Percentiles rank a stretch among this genome's conserved stretches.
phyloP scores from a whole-genome alignment of 2,797 vertebrate species.

The Coluber constrictor region DNA sequence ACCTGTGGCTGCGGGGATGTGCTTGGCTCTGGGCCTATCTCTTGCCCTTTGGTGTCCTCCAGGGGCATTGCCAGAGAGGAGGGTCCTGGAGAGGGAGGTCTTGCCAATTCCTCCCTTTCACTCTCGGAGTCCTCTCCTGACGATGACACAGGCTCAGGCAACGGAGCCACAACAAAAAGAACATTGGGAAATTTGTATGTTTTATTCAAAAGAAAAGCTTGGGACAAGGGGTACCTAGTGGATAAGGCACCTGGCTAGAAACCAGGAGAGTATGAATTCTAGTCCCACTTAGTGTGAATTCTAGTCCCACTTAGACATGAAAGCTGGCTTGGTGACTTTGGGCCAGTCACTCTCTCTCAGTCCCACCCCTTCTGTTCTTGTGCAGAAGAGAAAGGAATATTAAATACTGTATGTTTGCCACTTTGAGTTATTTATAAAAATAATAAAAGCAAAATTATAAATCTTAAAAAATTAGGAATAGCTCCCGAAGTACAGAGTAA shows the following conservation, averaged over 20 bases:
- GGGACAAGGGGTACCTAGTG: not conserved
- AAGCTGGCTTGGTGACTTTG: not conserved
- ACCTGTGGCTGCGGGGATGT: too few species aligned
- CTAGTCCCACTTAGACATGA: not conserved
- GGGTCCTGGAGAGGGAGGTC: too few species aligned
- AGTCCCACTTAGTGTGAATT: not conserved
- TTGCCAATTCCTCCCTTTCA: too few species aligned
- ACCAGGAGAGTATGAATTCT: not conserved
- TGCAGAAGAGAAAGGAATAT: not conserved
- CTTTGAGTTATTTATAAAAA: not conserved
- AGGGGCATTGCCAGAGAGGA: too few species aligned
- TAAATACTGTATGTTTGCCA: not conserved
- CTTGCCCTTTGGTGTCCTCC: too few species aligned
- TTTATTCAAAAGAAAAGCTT: not conserved
- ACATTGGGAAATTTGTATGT: not conserved
- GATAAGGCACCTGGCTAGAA: not conserved
- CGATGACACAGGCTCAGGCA: too few species aligned
- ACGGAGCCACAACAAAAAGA: not conserved
- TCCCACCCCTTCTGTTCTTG: not conserved
- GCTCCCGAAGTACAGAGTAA: not conserved
- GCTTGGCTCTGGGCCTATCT: too few species aligned
- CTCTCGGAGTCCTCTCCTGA: too few species aligned
- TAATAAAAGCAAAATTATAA: not conserved
- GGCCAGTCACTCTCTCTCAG: not conserved
- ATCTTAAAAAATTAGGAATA: not conserved